phyloP scores from a whole-genome alignment of 2,888 invertebrate genomes.

The Myopa testacea region DNA sequence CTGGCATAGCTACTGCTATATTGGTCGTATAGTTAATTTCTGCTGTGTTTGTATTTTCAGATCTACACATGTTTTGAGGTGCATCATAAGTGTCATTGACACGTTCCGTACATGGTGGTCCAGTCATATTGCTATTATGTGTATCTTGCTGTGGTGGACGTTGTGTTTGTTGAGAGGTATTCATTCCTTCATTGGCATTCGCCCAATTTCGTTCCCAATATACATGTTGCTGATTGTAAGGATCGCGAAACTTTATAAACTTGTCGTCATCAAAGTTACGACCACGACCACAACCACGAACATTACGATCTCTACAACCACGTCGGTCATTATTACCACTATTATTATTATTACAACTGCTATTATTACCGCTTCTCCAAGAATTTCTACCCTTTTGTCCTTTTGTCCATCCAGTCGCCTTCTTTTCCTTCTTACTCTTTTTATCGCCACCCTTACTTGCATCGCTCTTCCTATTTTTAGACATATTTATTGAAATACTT shows the following conservation, averaged over 20 bases:
- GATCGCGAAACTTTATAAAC: constrained; percentile 24
- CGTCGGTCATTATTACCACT: not conserved
- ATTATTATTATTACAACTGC: not conserved
- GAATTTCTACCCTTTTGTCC: not conserved
- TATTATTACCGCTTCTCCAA: not conserved
- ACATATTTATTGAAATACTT: too few relatives aligned
- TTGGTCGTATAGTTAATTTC: not conserved
- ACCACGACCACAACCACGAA: not conserved
- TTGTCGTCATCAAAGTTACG: not conserved
- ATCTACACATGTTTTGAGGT: not conserved
- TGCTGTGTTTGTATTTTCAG: not conserved
- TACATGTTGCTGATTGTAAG: not conserved
- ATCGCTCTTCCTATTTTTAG: not conserved
- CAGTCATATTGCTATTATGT: too few relatives aligned
- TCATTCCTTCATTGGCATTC: not conserved
- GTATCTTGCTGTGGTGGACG: not conserved
- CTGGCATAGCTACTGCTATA: not conserved
- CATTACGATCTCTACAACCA: not conserved
- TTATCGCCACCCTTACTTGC: not conserved
- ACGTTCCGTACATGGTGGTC: not conserved
- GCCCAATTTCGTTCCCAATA: not conserved
- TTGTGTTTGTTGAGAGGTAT: not conserved
- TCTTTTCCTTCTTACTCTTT: not conserved
- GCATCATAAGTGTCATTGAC: not conserved
- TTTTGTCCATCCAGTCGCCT: not conserved